Conservation (phyloP, 2,888 invertebrate species). For the Himalopsyche kuldschensis region DNA sequence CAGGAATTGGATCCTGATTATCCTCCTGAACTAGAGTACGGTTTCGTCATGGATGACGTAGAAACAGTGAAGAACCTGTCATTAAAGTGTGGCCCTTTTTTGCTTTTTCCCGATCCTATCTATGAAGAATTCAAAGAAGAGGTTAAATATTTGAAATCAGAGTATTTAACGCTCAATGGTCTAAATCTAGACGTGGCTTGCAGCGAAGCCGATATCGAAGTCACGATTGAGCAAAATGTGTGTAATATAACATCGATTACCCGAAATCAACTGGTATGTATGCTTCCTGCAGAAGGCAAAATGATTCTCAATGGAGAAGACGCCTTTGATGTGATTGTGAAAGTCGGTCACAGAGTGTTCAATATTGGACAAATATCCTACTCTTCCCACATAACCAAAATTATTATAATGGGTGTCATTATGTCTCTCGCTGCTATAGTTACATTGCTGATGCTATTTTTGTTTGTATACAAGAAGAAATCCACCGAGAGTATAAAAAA, state of each 20-base stretch:
- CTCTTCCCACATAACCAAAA: conserved; percentile 82
- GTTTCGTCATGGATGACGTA: conserved; percentile 96
- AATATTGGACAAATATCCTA: conserved; percentile 88
- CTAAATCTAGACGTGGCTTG: conserved; percentile 89
- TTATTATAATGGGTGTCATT: conserved; percentile 79
- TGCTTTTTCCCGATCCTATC: conserved; percentile 88
- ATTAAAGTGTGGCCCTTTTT: conserved; percentile 70
- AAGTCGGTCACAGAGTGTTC: conserved; percentile 82
- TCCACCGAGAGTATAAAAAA: conserved; percentile 96
- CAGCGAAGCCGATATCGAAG: conserved; percentile 85
- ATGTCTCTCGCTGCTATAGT: conserved; percentile 76
- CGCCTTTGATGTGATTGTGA: conserved; percentile 82
- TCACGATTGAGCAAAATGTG: conserved; percentile 82
- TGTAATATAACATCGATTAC: conserved; percentile 96
- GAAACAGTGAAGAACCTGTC: conserved; percentile 80
- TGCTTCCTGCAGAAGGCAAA: conserved; percentile 81
- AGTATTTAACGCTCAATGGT: conserved; percentile 92
- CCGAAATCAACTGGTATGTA: conserved; percentile 88
- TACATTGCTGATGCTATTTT: conserved; percentile 79
- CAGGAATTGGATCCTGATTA: conserved; percentile 75
- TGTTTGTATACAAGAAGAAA: conserved; percentile 92
- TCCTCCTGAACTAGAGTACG: conserved; percentile 84
- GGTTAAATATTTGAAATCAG: conserved; percentile 91
- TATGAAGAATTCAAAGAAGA: conserved; percentile 89
- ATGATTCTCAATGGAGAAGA: conserved; percentile 63